phyloP scores from a whole-genome alignment of 2,888 invertebrate genomes.

The Acleris laterana region DNA sequence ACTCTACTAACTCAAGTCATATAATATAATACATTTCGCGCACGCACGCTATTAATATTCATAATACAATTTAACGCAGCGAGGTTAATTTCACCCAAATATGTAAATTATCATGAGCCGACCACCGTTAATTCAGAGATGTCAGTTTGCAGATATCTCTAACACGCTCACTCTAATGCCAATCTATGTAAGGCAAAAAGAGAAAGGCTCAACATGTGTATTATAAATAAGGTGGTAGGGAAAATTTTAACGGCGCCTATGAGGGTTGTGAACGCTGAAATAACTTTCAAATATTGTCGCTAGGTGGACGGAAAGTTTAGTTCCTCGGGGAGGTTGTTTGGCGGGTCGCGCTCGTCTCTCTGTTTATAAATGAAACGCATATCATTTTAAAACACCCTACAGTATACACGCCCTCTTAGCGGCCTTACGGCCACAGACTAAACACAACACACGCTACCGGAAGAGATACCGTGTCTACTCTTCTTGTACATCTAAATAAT shows the following conservation, averaged over 20 bases:
- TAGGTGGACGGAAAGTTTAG: constrained; percentile 82
- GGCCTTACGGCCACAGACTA: constrained; percentile 44
- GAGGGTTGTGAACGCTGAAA: constrained; percentile 84
- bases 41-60: constrained; percentile 80
- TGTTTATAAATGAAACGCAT: constrained; percentile 82
- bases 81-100: constrained; percentile 85
- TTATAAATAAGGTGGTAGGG: constrained; percentile 83
- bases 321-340: constrained; percentile 79
- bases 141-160: constrained; percentile 78
- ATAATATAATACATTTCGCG: constrained; percentile 68
- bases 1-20: constrained; percentile 59
- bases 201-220: constrained; percentile 64
- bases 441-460: neutral
- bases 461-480: constrained; percentile 36
- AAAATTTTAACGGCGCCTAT: constrained; percentile 85
- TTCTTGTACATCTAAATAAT: neutral
- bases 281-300: constrained; percentile 86
- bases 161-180: constrained; percentile 51
- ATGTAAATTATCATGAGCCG: constrained; percentile 86
- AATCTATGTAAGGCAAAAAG: constrained; percentile 48
- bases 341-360: constrained; percentile 71
- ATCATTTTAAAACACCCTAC: constrained; percentile 72
- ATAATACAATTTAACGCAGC: constrained; percentile 83
- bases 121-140: constrained; percentile 82
- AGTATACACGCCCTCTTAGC: constrained; percentile 53